Evolutionary conservation across 2,888 invertebrate species (phyloP).

Genomic region (Torymus auratus): DNA sequence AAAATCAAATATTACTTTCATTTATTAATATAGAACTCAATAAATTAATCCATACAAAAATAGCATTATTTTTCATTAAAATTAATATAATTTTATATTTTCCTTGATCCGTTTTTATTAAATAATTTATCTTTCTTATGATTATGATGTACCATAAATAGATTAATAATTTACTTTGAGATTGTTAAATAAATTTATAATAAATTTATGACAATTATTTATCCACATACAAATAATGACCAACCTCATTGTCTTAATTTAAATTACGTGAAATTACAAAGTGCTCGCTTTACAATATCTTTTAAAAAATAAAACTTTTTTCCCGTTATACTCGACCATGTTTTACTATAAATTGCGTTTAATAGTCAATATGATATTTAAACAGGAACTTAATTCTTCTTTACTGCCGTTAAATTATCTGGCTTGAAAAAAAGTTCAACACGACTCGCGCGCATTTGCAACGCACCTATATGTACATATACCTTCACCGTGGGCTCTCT

Average conservation of each 20-base stretch:
- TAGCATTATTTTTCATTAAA: no score
- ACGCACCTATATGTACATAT: neutral
- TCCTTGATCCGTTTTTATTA: no score
- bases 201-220: no score
- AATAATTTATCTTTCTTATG: no score
- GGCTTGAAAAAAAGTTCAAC: neutral
- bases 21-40: no score
- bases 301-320: neutral
- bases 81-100: no score
- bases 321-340: neutral
- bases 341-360: slow-evolving; percentile 22
- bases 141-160: no score
- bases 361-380: slow-evolving; percentile 14
- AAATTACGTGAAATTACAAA: neutral
- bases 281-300: no score
- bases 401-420: slow-evolving; percentile 30
- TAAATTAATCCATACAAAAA: no score
- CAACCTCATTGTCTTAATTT: slow-evolving; percentile 6
- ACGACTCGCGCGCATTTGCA: neutral
- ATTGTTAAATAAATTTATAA: no score
- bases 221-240: neutral
- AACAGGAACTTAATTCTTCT: slow-evolving; percentile 36
- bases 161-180: no score
- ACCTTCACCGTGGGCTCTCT: neutral
- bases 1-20: no score